Conservation (phyloP, 92 coral and sea anemone species). For the Umimayanthus kanabou region DNA sequence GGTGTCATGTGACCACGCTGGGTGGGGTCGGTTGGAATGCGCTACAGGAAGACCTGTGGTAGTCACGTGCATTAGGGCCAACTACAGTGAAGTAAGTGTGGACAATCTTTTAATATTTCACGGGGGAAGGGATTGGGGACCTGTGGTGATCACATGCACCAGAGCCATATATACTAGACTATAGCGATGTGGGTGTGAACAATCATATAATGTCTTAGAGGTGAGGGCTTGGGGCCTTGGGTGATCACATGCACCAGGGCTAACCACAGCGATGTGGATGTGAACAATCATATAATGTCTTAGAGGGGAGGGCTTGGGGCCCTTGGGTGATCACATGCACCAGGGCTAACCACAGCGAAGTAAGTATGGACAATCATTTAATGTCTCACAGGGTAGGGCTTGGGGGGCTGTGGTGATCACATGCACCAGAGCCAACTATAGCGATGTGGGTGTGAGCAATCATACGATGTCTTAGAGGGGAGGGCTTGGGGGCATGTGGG, state of each 20-base stretch:
- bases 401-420: not conserved
- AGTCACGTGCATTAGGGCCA: slow-evolving; percentile 29
- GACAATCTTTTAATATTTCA: no score
- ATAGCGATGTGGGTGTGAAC: no score
- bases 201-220: no score
- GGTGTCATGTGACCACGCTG: slow-evolving; percentile 54
- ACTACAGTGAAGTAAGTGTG: no score
- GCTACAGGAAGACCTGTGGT: slow-evolving; percentile 41
- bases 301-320: not conserved
- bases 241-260: slow-evolving; percentile 35
- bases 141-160: no score
- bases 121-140: no score
- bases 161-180: no score
- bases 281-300: no score
- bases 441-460: no score
- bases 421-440: no score
- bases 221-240: slow-evolving; percentile 21
- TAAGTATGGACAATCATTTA: not conserved
- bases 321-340: slow-evolving; percentile 44
- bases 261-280: not conserved
- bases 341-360: not conserved
- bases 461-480: no score
- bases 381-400: not conserved
- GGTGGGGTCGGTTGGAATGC: slow-evolving; percentile 28
- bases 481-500: slow-evolving; percentile 30